Conservation (phyloP, 2,113 vertebrate species). For the Menura novaehollandiae region DNA sequence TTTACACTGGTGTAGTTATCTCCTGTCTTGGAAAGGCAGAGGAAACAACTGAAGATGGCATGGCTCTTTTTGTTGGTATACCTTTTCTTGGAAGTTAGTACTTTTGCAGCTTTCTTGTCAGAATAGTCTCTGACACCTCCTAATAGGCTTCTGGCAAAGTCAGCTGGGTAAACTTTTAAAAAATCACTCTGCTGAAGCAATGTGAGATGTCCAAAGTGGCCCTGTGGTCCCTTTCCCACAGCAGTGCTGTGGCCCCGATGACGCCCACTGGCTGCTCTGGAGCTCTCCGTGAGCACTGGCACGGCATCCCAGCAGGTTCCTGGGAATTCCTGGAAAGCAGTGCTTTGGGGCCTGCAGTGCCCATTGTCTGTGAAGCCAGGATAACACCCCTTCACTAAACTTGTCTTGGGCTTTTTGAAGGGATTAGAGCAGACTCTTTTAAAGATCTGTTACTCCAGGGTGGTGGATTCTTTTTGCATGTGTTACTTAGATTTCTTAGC, state of each 20-base stretch:
- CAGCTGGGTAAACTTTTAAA: neutral
- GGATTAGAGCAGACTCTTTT: neutral
- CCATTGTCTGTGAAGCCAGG: neutral
- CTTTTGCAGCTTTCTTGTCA: neutral
- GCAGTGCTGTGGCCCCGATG: neutral
- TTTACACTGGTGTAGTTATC: neutral
- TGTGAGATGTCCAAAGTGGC: neutral
- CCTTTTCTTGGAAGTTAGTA: neutral
- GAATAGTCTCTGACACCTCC: neutral
- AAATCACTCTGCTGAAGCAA: neutral
- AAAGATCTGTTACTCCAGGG: neutral
- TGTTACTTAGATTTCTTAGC: accelerated
- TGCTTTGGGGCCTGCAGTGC: neutral
- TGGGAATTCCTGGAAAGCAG: neutral
- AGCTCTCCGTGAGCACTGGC: accelerated
- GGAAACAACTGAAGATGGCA: neutral
- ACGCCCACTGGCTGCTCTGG: accelerated
- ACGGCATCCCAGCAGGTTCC: accelerated
- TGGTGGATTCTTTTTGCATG: neutral
- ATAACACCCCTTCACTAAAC: accelerated
- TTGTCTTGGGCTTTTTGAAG: neutral
- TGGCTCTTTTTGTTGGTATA: neutral
- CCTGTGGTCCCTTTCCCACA: neutral
- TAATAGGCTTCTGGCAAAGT: neutral
- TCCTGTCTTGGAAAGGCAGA: neutral